Percentiles rank a stretch among this genome's conserved stretches.
phyloP scores from a whole-genome alignment of 2,888 invertebrate species.

The Amiota minor region DNA sequence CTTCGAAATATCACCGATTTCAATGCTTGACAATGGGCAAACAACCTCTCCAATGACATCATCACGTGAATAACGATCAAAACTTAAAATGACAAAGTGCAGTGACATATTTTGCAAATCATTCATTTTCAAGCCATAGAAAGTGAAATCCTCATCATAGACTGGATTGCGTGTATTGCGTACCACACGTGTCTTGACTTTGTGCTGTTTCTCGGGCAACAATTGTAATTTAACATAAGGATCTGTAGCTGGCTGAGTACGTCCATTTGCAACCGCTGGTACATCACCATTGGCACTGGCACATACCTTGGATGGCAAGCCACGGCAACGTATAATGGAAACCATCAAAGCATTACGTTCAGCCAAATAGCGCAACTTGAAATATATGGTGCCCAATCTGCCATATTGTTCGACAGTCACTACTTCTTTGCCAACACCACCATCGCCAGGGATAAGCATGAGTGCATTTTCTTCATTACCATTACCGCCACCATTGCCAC shows the following conservation, averaged over 20 bases:
- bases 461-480: constrained; percentile 27
- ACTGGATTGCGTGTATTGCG: constrained; percentile 96
- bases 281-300: constrained; percentile 77
- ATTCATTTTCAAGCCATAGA: constrained; percentile 92
- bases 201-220: constrained; percentile 97
- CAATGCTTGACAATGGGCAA: constrained; percentile 81
- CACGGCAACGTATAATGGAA: constrained; percentile 91
- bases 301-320: constrained; percentile 80
- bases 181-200: constrained; percentile 95
- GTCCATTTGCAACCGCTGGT: constrained; percentile 72
- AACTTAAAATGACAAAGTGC: constrained; percentile 94
- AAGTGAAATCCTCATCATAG: constrained; percentile 99
- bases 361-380: constrained; percentile 90
- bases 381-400: constrained; percentile 89
- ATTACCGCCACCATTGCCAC: constrained; percentile 53
- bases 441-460: not conserved
- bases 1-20: constrained; percentile 81
- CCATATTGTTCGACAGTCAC: constrained; percentile 75
- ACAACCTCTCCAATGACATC: constrained; percentile 98
- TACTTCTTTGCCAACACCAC: constrained; percentile 47
- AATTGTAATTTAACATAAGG: constrained; percentile 98
- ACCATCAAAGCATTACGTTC: constrained; percentile 94
- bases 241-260: constrained; percentile 77
- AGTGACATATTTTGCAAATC: constrained; percentile 92
- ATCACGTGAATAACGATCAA: constrained; percentile 97